phyloP scores from a whole-genome alignment of 2,797 vertebrate genomes.

The Hydrolagus colliei region DNA sequence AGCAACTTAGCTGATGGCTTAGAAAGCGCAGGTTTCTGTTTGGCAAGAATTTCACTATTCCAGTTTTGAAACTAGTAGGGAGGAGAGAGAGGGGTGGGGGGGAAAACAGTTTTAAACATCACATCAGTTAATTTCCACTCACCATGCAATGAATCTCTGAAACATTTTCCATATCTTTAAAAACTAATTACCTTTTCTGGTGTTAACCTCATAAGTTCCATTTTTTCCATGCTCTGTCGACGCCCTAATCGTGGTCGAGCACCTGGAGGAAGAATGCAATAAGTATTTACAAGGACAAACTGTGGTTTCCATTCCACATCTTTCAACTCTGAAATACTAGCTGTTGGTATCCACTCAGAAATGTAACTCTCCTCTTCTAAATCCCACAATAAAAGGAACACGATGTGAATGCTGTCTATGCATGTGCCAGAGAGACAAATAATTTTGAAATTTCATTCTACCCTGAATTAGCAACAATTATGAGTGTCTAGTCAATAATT shows the following conservation, averaged over 20 bases:
- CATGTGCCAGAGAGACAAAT: too few species aligned
- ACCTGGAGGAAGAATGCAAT: constrained; percentile 54
- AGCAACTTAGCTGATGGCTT: constrained; percentile 88
- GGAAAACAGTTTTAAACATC: too few species aligned
- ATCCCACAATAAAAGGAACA: too few species aligned
- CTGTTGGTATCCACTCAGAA: neutral
- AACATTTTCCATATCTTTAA: neutral
- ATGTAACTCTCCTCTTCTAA: neutral
- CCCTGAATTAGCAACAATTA: too few species aligned
- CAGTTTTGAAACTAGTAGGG: constrained; percentile 74
- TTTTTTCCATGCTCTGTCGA: constrained; percentile 94
- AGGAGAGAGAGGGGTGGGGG: too few species aligned
- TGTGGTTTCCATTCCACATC: neutral
- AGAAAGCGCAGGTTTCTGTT: constrained; percentile 74
- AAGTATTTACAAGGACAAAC: constrained; percentile 31
- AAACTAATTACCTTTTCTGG: constrained; percentile 80
- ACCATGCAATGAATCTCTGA: neutral
- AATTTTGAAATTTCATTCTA: too few species aligned
- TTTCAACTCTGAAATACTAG: neutral
- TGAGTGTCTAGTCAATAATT: too few species aligned
- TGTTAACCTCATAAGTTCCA: constrained; percentile 91
- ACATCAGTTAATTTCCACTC: neutral
- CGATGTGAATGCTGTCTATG: too few species aligned
- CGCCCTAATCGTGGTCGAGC: constrained; percentile 69
- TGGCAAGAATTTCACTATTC: constrained; percentile 81